Evolutionary conservation across 2,113 vertebrate genomes (phyloP).

Genomic region (Salvelinus sp.): DNA sequence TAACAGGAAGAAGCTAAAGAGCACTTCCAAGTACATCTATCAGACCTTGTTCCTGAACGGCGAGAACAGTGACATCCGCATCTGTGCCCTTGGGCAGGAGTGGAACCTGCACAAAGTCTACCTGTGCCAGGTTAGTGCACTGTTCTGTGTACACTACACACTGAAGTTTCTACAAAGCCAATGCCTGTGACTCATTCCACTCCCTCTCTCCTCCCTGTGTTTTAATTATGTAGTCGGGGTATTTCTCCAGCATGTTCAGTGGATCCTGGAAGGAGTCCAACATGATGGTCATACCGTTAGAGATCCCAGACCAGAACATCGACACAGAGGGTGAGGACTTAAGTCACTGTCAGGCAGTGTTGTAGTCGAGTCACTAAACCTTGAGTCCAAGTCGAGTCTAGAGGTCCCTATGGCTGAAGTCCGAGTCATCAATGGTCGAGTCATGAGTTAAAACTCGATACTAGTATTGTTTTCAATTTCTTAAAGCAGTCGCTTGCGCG

Average conservation of each 20-base stretch:
- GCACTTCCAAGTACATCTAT: conserved; percentile 95
- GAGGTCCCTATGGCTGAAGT: too few relatives aligned
- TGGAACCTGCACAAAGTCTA: conserved; percentile 98
- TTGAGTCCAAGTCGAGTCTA: too few relatives aligned
- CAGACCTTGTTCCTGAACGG: conserved; percentile 95
- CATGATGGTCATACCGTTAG: conserved; percentile 91
- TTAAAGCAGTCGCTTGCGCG: too few relatives aligned
- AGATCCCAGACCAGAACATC: conserved; percentile 98
- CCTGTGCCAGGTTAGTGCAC: conserved; percentile 84
- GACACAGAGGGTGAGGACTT: conserved; percentile 86
- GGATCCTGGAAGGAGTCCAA: conserved; percentile 97
- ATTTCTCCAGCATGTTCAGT: conserved; percentile 99
- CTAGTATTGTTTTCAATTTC: too few relatives aligned
- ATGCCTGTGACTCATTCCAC: not conserved
- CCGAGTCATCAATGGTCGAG: too few relatives aligned
- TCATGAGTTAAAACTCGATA: too few relatives aligned
- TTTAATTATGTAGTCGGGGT: conserved; percentile 82
- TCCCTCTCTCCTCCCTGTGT: not conserved
- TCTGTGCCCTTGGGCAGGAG: conserved; percentile 92
- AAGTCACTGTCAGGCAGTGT: too few relatives aligned
- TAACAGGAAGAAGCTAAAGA: conserved; percentile 91
- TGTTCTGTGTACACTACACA: conserved; percentile 30
- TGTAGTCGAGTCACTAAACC: too few relatives aligned
- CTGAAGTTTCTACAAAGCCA: not conserved
- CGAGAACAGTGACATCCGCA: conserved; percentile 95